Evolutionary conservation across 2,888 invertebrate species (phyloP), one percentile per base, ranked within the genome.

Genomic region (Tolmerus cingulatus): DNA sequence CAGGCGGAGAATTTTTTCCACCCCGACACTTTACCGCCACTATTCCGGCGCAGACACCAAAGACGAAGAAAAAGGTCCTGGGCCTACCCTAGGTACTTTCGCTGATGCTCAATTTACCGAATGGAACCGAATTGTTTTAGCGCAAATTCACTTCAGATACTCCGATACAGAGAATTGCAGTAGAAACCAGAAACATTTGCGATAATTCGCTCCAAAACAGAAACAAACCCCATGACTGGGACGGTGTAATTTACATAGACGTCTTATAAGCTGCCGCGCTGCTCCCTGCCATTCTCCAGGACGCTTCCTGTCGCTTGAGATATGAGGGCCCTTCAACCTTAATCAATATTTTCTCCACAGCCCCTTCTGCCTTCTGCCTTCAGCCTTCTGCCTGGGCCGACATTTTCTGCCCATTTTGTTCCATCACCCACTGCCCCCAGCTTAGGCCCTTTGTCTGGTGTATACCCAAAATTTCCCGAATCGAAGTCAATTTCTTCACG

Each of bases 91-190:
- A 9, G 40, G 57, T 82, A 34, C 57, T 82, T 66, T 57, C 51
- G n/a, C 51, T 74, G 74, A 46, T 74, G 85, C 57, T 85, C 85
- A 85, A 85, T 85, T 85, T 85, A 74, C 55, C 30, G 85, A 34
- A 43, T 51, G 30, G 43, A 74, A 27, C 37, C 9, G 74, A 84
- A 66, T 84, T 84, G 74, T 84, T 46, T 84, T 74, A 27, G 19
- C 74, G 30, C 16, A 30, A 74, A 85, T n/a, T 74, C 51, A 74
- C 74, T 14, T 66, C 55, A n/a, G 19, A 46, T 19, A n/a, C 78
- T 43, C 78, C 4, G 78, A 66, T 66, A 12, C 19, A 27, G 12
- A 12, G 23, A 23, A 66, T 27, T 66, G 66, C 12, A 66, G 27
- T 27, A n/a, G n/a, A 82, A 82, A 30, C 30, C 57, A 55, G 66